phyloP scores from a whole-genome alignment of 2,113 vertebrate species.

The Triplophysa tibetana region DNA sequence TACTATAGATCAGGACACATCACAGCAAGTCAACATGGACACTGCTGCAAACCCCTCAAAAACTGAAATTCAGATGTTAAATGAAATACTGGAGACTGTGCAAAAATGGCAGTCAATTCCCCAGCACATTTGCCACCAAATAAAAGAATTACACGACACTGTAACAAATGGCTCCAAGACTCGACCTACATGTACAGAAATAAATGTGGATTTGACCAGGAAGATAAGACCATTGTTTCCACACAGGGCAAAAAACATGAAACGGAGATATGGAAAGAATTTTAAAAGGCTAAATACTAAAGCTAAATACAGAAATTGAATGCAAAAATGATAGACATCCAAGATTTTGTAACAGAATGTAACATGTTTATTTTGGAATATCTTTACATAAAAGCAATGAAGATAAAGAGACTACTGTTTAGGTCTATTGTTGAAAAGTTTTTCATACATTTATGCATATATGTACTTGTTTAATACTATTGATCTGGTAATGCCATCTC shows the following conservation, averaged over 20 bases:
- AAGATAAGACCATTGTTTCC: neutral
- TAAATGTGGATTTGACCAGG: neutral
- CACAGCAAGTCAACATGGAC: neutral
- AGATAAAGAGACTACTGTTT: neutral
- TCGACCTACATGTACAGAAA: neutral
- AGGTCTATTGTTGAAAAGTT: neutral
- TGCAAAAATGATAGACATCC: neutral
- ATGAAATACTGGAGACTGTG: slow-evolving; percentile 6
- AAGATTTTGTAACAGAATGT: neutral
- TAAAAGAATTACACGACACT: neutral
- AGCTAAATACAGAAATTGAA: neutral
- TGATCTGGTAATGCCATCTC: neutral
- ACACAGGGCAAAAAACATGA: too few relatives aligned
- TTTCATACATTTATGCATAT: neutral
- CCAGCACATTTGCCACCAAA: neutral
- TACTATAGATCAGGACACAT: neutral
- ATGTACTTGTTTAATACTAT: neutral
- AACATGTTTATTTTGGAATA: neutral
- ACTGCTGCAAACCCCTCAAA: neutral
- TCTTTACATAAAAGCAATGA: neutral
- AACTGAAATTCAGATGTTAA: neutral
- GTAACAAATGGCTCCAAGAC: neutral
- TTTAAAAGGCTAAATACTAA: neutral
- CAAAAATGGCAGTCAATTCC: neutral
- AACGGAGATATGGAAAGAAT: too few relatives aligned